Evolutionary conservation across 2,113 vertebrate genomes (phyloP), one percentile per base, ranked within the genome.

Genomic region (Jaculus jaculus): DNA sequence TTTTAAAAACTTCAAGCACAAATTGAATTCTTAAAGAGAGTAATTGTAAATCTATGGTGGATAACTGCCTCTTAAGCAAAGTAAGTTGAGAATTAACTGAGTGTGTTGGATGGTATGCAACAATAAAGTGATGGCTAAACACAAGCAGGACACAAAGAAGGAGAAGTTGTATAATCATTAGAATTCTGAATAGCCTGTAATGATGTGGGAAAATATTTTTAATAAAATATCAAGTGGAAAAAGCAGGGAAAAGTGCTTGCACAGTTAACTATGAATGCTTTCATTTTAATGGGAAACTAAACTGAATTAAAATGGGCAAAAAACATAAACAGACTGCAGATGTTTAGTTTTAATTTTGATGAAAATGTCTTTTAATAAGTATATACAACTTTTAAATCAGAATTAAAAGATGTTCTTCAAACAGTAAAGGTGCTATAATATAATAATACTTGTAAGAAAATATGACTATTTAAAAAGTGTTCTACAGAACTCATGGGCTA

Each of bases 1-100:
- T 93, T 78, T 80, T 63, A 61, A 28, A 87, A 91, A 96, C 75
- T 91, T 80, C 26, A 34, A 94, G 75, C 61, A 66, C 60, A 80
- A 71, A 93, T 68, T 85, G 73, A 72, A 92, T 83, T 71, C 69
- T 77, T 84, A 54, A 78, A 91, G 91, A 86, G 18, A 75, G n/a
- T 87, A 37, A 75, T 84, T 92, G 74, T 72, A 24, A 93, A 20
- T 32, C 32, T 89, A 37, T 39, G 34, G 16, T 32, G 3, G 74
- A 78, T 69, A 79, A 80, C 42, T 20, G 54, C 28, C 54, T 60
- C 73, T 82, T 93, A 82, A 81, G 51, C 61, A 80, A 84, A 74
- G 65, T 75, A 77, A 69, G 23, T 16, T 68, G 51, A 72, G 78
- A 68, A n/a, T 28, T 85, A 1, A 51, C 37, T 30, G 8, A 78